Conservation (phyloP, 2,113 vertebrate genomes). For the Pagrus major region DNA sequence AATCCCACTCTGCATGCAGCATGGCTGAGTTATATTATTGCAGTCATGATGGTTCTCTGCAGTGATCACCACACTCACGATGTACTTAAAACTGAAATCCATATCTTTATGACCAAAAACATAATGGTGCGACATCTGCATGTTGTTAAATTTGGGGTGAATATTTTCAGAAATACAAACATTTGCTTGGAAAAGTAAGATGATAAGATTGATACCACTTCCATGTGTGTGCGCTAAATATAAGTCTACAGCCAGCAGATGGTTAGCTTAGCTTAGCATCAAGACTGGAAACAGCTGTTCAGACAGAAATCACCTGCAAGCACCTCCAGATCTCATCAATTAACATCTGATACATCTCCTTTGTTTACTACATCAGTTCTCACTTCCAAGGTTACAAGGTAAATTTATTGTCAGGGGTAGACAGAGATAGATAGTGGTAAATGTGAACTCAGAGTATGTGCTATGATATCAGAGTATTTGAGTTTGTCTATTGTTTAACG, state of each 20-base stretch:
- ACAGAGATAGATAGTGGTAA: no score
- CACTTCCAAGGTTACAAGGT: no score
- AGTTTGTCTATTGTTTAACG: no score
- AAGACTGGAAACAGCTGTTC: no score
- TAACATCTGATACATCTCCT: neutral
- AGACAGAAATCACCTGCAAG: no score
- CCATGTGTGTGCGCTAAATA: no score
- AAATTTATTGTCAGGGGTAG: no score
- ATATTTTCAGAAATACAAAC: neutral
- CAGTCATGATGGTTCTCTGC: neutral
- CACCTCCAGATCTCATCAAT: neutral
- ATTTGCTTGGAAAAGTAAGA: neutral
- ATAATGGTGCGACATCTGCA: neutral
- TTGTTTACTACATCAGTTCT: no score
- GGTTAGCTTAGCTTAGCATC: no score
- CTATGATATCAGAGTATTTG: no score
- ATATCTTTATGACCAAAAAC: neutral
- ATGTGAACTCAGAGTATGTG: no score
- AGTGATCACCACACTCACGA: slow-evolving; percentile 2
- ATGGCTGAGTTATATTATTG: slow-evolving; percentile 5
- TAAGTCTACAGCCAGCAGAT: no score
- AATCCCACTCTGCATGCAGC: slow-evolving; percentile 23
- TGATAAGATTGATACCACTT: neutral
- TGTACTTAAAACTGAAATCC: neutral
- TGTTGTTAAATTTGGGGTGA: neutral